A percentile compares a stretch with the other conserved stretches of the same genome.
Evolutionary conservation across 1,140 invertebrate genomes (phyloP).

Genomic region (Pseudachorutes palmiensis): DNA sequence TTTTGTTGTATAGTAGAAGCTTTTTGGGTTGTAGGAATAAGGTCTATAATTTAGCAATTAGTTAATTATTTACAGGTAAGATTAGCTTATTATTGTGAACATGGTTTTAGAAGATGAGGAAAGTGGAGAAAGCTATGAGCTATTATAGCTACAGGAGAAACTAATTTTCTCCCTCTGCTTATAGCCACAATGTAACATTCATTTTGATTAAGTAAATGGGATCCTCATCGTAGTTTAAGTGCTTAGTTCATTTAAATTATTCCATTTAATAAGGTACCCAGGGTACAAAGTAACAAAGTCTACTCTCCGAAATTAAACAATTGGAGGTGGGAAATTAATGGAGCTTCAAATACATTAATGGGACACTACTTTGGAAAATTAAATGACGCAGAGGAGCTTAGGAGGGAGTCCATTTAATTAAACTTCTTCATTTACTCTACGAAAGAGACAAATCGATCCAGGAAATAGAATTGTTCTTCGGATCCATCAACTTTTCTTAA

Average conservation of each 20-base stretch:
- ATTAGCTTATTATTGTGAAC: neutral
- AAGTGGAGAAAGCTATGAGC: neutral
- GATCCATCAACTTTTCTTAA: too few species aligned
- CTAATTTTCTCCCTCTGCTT: neutral
- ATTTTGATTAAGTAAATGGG: conserved; percentile 1
- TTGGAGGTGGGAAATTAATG: neutral
- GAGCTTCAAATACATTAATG: neutral
- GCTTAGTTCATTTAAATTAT: conserved; percentile 1
- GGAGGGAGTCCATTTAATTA: too few species aligned
- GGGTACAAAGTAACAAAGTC: neutral
- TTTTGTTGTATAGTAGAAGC: neutral
- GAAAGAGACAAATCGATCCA: too few species aligned
- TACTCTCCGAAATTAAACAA: neutral
- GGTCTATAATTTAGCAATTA: neutral
- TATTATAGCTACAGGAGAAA: neutral
- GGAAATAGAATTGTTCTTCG: too few species aligned
- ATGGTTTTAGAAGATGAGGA: neutral
- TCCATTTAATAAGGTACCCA: neutral
- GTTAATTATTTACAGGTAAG: neutral
- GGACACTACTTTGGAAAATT: neutral
- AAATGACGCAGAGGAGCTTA: neutral
- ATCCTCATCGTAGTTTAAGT: too few species aligned
- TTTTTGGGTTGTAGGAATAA: neutral
- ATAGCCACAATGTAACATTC: neutral
- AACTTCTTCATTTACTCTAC: too few species aligned